Conservation (phyloP, 2,113 vertebrate species). For the Hypocryptadius cinnamomeus region DNA sequence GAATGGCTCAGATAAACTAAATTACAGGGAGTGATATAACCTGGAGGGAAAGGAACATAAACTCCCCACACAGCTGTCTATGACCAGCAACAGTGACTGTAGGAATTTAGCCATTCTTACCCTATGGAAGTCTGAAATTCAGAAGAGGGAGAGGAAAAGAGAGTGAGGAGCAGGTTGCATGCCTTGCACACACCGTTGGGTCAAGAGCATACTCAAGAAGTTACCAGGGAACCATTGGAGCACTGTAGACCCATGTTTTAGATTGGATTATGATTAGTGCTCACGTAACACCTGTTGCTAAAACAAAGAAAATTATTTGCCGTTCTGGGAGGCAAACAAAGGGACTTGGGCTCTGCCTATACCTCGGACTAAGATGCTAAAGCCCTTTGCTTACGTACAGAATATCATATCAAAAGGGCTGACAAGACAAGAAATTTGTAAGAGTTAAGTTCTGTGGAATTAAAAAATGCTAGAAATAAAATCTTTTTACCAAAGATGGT, state of each 20-base stretch:
- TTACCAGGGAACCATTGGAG: background rate
- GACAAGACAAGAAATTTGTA: background rate
- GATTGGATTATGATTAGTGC: background rate
- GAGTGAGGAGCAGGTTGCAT: background rate
- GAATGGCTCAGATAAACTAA: background rate
- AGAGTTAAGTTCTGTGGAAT: background rate
- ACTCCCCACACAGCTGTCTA: background rate
- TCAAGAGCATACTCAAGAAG: background rate
- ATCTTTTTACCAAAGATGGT: conserved; percentile 1
- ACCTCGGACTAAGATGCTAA: background rate
- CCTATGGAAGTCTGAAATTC: background rate
- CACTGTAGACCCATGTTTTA: background rate
- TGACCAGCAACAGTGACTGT: background rate
- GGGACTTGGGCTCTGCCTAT: background rate
- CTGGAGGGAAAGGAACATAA: background rate
- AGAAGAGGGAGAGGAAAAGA: background rate
- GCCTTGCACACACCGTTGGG: background rate
- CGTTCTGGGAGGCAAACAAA: background rate
- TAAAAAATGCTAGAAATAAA: conserved; percentile 11
- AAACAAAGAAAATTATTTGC: background rate
- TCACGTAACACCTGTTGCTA: background rate
- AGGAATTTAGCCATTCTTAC: background rate
- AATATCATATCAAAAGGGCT: background rate
- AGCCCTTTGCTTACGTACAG: background rate
- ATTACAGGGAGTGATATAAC: background rate